Percentiles rank a stretch among this genome's conserved stretches.
phyloP scores from a whole-genome alignment of 1,140 invertebrate species.

The Cepaea nemoralis region DNA sequence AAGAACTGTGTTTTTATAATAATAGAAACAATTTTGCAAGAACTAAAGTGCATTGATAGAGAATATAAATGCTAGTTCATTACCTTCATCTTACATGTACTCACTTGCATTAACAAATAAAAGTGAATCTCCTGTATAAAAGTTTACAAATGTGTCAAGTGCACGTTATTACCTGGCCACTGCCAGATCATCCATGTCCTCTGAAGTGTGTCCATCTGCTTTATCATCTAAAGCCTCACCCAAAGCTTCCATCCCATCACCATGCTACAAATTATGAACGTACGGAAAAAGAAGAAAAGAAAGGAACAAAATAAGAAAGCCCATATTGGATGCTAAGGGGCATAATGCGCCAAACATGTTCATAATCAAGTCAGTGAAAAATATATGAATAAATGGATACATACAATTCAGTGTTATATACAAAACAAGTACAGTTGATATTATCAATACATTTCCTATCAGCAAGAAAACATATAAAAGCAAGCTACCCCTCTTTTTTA shows the following conservation, averaged over 20 bases:
- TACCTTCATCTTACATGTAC: too few relatives aligned
- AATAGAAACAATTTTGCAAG: too few relatives aligned
- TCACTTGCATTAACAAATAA: too few relatives aligned
- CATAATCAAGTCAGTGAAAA: neutral
- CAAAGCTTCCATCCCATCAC: slow-evolving; percentile 40
- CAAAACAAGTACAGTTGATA: neutral
- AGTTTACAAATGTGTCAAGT: neutral
- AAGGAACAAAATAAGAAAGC: slow-evolving; percentile 13
- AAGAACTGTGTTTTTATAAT: too few relatives aligned
- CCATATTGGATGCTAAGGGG: neutral
- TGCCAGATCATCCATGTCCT: neutral
- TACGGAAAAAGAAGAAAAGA: slow-evolving; percentile 23
- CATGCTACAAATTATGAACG: slow-evolving; percentile 23
- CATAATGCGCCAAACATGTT: neutral
- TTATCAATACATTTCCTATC: neutral
- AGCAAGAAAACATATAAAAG: neutral
- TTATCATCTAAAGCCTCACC: slow-evolving; percentile 24
- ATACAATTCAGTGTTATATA: neutral
- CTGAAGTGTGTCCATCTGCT: neutral
- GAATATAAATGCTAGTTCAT: too few relatives aligned
- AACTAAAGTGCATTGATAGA: too few relatives aligned
- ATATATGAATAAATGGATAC: neutral
- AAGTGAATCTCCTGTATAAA: neutral
- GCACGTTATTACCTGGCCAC: slow-evolving; percentile 25
- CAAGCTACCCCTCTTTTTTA: too few relatives aligned